Base-by-base conservation (phyloP, 2,797 vertebrate species). In the Hemibagrus guttatus region DNA sequence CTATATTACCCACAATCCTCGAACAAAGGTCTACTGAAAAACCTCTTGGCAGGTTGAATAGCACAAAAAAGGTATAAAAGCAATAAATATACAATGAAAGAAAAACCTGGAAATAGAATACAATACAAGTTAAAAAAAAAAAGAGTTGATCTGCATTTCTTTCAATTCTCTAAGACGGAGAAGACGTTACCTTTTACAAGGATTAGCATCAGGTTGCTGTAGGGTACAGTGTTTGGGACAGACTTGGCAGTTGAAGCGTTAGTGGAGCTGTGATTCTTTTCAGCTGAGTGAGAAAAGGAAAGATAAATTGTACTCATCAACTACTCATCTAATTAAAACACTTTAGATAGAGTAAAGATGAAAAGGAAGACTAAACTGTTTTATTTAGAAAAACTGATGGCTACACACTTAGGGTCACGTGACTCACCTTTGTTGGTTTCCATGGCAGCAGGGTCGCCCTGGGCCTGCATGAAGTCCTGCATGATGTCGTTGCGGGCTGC, bases 401-500 rank as follows among this genome's bases (percentile, higher is more conserved):
- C 6, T 71, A 28, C 23, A 49, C 12, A 26, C 23, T 49, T 16
- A 49, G 13, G 31, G 8, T 58, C 23, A 46, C 13, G 23, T 16
- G 42, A 78, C 94, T 92, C 81, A 96, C 96, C 94, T 68, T 87
- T 89, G 84, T 89, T 90, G 88, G 83, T 91, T 71, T 96, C 95
- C 79, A 94, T 91, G 0, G 93, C 87, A 0, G 88, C 88, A 2
- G 88, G 28, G 76, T 89, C 91, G 17, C 90, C 82, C 13, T 92
- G 91, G 63, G 93, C 93, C 19, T 95, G 96, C 92, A 95, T 96
- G 87, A 93, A 95, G 91, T 96, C 96, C 92, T 95, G 94, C 21
- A 91, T 90, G 92, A 97, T 86, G 90, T 97, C 96, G 7, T 95
- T 93, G 39, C 96, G 91, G 68, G 95, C 95, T 0, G 96, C 96